These are phyloP conservation scores for Semotilus atromaculatus DNA, from an alignment of 2,797 vertebrate species.

Conservation along the genomic window DNA sequence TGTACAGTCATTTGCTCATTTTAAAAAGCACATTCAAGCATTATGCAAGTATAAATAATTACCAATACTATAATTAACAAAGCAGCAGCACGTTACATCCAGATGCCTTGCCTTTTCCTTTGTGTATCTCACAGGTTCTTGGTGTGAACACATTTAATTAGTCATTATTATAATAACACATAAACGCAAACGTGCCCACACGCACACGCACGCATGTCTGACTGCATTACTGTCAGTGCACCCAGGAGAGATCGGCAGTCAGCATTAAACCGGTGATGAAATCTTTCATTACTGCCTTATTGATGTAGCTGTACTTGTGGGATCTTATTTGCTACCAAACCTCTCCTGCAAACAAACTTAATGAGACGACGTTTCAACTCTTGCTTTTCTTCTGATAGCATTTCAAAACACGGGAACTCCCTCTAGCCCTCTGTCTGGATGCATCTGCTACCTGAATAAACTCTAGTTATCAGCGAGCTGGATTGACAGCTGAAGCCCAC, in stretches of 20 bases:
- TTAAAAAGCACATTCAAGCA: conserved; percentile 1
- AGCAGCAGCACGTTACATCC: conserved; percentile 39
- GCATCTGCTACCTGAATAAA: conserved; percentile 49
- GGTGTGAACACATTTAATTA: conserved; percentile 57
- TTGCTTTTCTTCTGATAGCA: conserved; percentile 48
- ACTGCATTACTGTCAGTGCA: conserved; percentile 49
- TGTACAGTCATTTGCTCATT: conserved; percentile 18
- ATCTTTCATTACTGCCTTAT: conserved; percentile 54
- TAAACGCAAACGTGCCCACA: conserved; percentile 3
- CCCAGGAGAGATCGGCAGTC: conserved; percentile 39
- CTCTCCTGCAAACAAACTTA: conserved; percentile 53
- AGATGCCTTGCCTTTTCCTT: conserved; percentile 52
- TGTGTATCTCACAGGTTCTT: conserved; percentile 29
- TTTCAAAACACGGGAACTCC: conserved; percentile 47
- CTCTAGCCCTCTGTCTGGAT: conserved; percentile 35
- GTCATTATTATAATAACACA: conserved; percentile 54
- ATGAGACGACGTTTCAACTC: conserved; percentile 38
- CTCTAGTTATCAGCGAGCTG: conserved; percentile 47
- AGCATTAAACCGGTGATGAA: conserved; percentile 46
- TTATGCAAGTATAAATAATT: conserved; percentile 30
- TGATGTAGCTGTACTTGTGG: conserved; percentile 56
- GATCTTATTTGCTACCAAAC: conserved; percentile 43
- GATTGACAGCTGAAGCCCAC: conserved; percentile 37
- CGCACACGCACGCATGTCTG: conserved; percentile 20
- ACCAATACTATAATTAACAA: conserved; percentile 44